Conservation (phyloP, 2,113 vertebrate species). For the Rhabdomys dilectus region DNA sequence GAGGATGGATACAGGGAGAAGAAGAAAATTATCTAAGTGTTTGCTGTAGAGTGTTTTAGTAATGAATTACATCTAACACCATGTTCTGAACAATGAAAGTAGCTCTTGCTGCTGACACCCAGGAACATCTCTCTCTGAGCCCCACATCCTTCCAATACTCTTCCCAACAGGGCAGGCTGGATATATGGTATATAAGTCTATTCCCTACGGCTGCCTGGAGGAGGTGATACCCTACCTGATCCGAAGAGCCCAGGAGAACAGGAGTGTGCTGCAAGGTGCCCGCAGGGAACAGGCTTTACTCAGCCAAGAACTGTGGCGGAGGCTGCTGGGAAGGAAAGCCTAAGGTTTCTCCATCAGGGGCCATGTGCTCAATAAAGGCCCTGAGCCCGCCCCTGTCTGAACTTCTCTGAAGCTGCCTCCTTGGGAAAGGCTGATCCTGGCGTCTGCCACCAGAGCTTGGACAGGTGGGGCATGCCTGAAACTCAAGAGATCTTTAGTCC, state of each 20-base stretch:
- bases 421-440: background rate
- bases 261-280: conserved; percentile 90
- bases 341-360: background rate
- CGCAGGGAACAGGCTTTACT: conserved; percentile 92
- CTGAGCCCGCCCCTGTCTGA: background rate
- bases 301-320: conserved; percentile 87
- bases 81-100: background rate
- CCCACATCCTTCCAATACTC: background rate
- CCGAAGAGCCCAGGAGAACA: conserved; percentile 94
- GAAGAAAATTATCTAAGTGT: background rate
- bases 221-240: conserved; percentile 94
- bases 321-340: conserved; percentile 76
- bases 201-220: conserved; percentile 93
- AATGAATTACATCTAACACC: background rate
- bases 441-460: background rate
- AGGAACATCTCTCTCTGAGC: background rate
- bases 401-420: background rate
- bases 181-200: conserved; percentile 93
- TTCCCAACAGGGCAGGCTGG: conserved; percentile 88
- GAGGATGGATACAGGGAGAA: background rate
- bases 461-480: background rate
- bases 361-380: conserved; percentile 67
- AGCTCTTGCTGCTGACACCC: background rate
- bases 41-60: background rate
- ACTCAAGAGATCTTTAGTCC: background rate